Percentiles rank a stretch among this genome's conserved stretches.
These are phyloP conservation scores for Strigamia transsilvanica DNA, from an alignment of 2,888 invertebrate species.

Conservation along the genomic window DNA sequence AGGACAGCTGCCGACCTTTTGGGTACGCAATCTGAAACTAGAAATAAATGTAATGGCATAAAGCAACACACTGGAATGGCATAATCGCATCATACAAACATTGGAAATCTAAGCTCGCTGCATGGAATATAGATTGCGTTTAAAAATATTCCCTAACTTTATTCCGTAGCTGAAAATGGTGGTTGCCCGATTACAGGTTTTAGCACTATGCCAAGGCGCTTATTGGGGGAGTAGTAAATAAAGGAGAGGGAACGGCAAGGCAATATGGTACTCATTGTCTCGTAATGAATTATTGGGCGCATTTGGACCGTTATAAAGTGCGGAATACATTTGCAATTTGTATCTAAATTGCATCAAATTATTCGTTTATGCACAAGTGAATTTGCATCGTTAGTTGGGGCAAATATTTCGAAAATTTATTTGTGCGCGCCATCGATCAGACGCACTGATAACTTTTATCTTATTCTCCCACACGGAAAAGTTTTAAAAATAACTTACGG, in stretches of 20 bases:
- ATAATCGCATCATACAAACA: not conserved
- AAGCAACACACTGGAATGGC: constrained; percentile 4
- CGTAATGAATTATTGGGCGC: constrained; percentile 30
- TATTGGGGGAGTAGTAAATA: not conserved
- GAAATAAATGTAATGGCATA: not conserved
- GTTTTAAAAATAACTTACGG: constrained; percentile 5
- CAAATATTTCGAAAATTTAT: constrained; percentile 41
- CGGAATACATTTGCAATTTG: constrained; percentile 28
- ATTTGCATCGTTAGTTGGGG: constrained; percentile 34
- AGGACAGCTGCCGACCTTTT: constrained; percentile 51
- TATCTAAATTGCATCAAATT: constrained; percentile 47
- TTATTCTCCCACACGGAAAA: not conserved
- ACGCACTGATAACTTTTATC: constrained; percentile 17
- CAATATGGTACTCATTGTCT: not conserved
- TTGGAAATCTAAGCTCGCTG: not conserved
- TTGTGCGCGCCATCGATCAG: constrained; percentile 37
- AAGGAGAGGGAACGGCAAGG: not conserved
- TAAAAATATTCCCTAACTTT: not conserved
- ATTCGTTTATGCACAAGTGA: constrained; percentile 43
- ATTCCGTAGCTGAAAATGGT: not conserved
- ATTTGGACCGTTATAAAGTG: constrained; percentile 16
- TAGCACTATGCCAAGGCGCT: not conserved
- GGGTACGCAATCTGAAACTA: constrained; percentile 23
- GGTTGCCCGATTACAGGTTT: not conserved
- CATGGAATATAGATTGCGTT: not conserved